Evolutionary conservation across 2,888 invertebrate genomes (phyloP), one percentile per base, ranked within the genome.

Genomic region (Hoplodrina blanda): DNA sequence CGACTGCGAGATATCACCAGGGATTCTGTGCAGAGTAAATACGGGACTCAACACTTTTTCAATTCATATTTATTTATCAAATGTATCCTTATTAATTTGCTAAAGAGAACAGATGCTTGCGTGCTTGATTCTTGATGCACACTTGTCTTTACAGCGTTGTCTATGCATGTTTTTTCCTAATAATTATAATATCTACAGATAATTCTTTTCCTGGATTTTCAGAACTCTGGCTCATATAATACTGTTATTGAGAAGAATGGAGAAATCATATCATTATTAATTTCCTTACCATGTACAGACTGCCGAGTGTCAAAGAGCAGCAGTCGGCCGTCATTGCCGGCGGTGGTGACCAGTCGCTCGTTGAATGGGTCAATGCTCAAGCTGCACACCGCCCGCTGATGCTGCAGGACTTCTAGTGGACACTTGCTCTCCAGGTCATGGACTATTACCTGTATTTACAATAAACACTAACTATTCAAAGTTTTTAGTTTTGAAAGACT

Each of bases 261-360:
- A 41, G 41, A 41, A 13, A 41, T 2, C 41, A 41, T 13, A 13
- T 13, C 2, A 13, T 13, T 41, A 41, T 52, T 6, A 13, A 33
- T 53, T 33, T 53, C 5, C 73, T 73, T 57, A 96, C 95, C 96
- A 86, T 95, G 93, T 11, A 94, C 94, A 57, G 97, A 96, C 83
- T 97, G 97, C 86, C 99, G 94, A 55, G 97, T 97, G 91, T 99
- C 99, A 92, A 98, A 99, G 46, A 99, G 96, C 53, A 98, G 96
- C 74, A 99, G 96, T 74, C 98, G 96, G 4, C 99, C 99, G 94
- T 99, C 99, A 91, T 99, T 99, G 70, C 99, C 98, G 10, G 99
- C 99, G 59, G 98, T 99, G 37, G 98, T 97, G 85, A 99, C 97
- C 7, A 99, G 96, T 85, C 97, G 97, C 80, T 98, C 97, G 90